These are phyloP conservation scores for Loris lydekkerianus DNA, from an alignment of 2,797 vertebrate genomes.

Conservation along the genomic window DNA sequence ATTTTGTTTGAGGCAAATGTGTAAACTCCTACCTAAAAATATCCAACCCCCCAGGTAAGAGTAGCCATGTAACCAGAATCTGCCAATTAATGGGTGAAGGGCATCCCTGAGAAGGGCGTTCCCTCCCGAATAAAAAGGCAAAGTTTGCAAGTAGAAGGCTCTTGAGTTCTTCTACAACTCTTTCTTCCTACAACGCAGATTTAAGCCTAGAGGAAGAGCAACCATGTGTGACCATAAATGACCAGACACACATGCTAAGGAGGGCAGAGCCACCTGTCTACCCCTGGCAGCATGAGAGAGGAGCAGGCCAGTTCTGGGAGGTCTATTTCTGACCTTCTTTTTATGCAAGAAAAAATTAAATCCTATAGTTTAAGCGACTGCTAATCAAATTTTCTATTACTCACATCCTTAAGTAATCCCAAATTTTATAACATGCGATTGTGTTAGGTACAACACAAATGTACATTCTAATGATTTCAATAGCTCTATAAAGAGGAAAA, in stretches of 20 bases:
- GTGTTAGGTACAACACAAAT: neutral
- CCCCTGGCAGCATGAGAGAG: neutral
- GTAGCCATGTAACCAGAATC: neutral
- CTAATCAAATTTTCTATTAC: neutral
- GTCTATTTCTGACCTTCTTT: neutral
- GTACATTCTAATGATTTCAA: neutral
- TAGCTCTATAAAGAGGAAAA: constrained; percentile 7
- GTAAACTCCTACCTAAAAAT: neutral
- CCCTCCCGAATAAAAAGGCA: neutral
- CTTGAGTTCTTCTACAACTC: neutral
- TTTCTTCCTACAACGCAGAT: neutral
- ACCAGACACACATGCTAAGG: neutral
- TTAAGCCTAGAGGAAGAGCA: neutral
- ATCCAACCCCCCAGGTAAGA: neutral
- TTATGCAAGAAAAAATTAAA: neutral
- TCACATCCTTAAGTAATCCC: neutral
- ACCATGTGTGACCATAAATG: neutral
- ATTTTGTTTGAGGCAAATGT: neutral
- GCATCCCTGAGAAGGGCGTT: neutral
- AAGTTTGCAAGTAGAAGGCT: neutral
- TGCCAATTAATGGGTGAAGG: neutral
- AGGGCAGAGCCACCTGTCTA: neutral
- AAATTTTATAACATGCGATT: neutral
- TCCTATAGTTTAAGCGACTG: neutral
- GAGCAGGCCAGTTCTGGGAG: neutral